Conservation (phyloP, 2,888 invertebrate species). For the Lutraria lutraria region DNA sequence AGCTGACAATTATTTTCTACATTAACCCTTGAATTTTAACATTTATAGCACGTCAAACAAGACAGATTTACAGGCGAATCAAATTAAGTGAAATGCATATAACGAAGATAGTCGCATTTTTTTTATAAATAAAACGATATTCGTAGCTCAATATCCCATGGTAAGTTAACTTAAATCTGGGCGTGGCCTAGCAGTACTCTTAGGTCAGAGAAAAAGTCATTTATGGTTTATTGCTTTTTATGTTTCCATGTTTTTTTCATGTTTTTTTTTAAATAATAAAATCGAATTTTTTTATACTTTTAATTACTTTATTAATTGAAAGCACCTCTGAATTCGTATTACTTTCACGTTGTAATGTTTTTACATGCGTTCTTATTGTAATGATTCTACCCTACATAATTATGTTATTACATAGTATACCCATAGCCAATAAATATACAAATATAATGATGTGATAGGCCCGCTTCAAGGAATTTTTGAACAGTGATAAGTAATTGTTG, state of each 20-base stretch:
- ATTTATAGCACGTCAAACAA: conserved; percentile 12
- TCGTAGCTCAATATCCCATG: not conserved
- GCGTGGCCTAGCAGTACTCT: not conserved
- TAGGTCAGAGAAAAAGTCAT: not conserved
- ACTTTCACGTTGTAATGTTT: too few relatives aligned
- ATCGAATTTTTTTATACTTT: too few relatives aligned
- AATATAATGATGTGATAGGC: too few relatives aligned
- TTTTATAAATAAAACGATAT: not conserved
- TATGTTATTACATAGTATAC: too few relatives aligned
- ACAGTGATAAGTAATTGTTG: too few relatives aligned
- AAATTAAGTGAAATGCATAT: not conserved
- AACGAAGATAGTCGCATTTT: not conserved
- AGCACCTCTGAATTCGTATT: too few relatives aligned
- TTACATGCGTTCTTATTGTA: too few relatives aligned
- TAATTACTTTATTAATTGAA: too few relatives aligned
- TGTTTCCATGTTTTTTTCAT: not conserved
- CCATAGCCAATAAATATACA: too few relatives aligned
- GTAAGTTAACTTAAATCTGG: not conserved
- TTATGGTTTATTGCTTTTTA: not conserved
- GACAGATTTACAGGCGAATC: conserved; percentile 18
- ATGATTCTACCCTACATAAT: too few relatives aligned
- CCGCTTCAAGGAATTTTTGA: too few relatives aligned
- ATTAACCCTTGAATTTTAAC: conserved; percentile 25
- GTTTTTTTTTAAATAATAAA: not conserved
- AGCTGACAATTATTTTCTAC: conserved; percentile 1